These are phyloP conservation scores for Cynaeus angustus DNA, from an alignment of 2,888 invertebrate species.

Conservation along the genomic window DNA sequence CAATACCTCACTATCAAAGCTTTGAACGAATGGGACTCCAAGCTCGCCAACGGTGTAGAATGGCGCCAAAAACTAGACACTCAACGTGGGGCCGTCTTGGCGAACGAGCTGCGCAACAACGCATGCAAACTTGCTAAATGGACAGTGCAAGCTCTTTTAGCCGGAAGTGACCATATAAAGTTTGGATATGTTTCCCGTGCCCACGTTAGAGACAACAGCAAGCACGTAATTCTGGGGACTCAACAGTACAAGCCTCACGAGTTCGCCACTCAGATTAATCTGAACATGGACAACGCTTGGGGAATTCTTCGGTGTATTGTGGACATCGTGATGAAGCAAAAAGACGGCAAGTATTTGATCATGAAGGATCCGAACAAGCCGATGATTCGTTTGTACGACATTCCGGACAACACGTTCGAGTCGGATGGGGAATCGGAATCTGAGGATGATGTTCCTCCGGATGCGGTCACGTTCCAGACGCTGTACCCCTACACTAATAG, in stretches of 20 bases:
- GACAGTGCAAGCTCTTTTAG: constrained; percentile 95
- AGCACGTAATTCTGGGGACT: constrained; percentile 96
- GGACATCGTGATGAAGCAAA: constrained; percentile 97
- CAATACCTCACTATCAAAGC: constrained; percentile 98
- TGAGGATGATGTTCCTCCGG: constrained; percentile 78
- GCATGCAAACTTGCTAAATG: constrained; percentile 99
- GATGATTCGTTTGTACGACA: constrained; percentile 96
- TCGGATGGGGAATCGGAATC: constrained; percentile 95
- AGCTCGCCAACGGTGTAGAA: constrained; percentile 95
- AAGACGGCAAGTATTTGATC: constrained; percentile 96
- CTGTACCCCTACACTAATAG: constrained; percentile 67
- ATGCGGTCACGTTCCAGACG: constrained; percentile 68
- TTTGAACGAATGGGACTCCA: constrained; percentile 99
- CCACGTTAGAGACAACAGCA: constrained; percentile 93
- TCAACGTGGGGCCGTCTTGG: constrained; percentile 97
- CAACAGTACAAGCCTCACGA: constrained; percentile 99
- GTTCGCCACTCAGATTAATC: constrained; percentile 98
- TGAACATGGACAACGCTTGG: constrained; percentile 99
- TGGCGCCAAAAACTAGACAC: constrained; percentile 99
- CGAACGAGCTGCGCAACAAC: constrained; percentile 98
- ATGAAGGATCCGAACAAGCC: constrained; percentile 99
- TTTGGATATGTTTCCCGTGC: constrained; percentile 99
- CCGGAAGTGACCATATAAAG: constrained; percentile 98
- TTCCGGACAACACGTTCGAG: constrained; percentile 99
- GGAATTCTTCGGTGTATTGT: constrained; percentile 97